Conservation (phyloP, 53 echinoderm and acorn worm species). For the Stichopus horrens region DNA sequence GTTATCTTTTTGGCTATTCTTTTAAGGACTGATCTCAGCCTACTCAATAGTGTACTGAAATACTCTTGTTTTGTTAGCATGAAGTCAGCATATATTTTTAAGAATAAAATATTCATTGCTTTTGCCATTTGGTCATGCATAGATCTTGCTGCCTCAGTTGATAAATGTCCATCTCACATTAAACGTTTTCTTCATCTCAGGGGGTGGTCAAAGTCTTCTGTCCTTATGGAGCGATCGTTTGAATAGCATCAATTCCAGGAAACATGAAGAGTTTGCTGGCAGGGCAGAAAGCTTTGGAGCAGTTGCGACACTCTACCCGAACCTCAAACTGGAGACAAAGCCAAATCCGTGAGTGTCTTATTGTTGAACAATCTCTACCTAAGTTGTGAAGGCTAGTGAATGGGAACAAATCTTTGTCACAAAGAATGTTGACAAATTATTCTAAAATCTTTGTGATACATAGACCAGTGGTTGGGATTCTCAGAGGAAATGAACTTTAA, state of each 20-base stretch:
- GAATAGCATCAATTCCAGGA: constrained; percentile 73
- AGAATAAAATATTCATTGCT: too few relatives aligned
- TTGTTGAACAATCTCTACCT: not conserved
- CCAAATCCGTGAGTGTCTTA: constrained; percentile 1
- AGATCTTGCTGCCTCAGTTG: too few relatives aligned
- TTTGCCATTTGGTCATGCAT: too few relatives aligned
- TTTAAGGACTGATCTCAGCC: too few relatives aligned
- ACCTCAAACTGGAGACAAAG: constrained; percentile 46
- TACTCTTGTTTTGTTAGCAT: too few relatives aligned
- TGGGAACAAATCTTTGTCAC: too few relatives aligned
- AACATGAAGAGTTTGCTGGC: constrained; percentile 84
- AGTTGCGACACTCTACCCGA: constrained; percentile 78
- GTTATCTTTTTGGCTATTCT: too few relatives aligned
- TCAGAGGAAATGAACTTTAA: not conserved
- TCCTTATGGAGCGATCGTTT: constrained; percentile 81
- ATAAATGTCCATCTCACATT: too few relatives aligned
- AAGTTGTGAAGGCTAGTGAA: too few relatives aligned
- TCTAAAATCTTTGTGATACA: not conserved
- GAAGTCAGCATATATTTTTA: too few relatives aligned
- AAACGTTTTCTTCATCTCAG: not conserved
- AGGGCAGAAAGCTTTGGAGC: constrained; percentile 63
- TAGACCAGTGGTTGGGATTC: not conserved
- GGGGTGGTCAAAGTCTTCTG: constrained; percentile 69
- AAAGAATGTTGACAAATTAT: not conserved
- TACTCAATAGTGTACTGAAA: too few relatives aligned